Base-by-base conservation (phyloP, 2,888 invertebrate genomes). In the Yponomeuta evonymella region DNA sequence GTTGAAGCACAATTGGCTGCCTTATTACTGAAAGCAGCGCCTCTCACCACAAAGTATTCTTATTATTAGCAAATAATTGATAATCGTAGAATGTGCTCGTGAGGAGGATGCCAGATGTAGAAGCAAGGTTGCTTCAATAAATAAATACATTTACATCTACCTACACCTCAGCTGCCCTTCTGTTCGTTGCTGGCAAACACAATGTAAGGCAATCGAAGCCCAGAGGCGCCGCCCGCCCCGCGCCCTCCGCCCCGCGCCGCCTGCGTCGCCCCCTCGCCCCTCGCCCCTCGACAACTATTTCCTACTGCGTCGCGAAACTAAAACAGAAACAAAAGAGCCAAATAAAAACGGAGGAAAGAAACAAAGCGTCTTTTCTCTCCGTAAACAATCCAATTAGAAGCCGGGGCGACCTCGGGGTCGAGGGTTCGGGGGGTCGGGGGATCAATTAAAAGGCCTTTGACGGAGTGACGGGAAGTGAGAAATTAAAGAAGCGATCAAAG, bases 381-480 rank as follows among this genome's bases (percentile, higher is more conserved):
- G 67, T 67, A 67, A 67, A 67, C 67, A 67, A 67, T 67, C 67
- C 67, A 67, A 67, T 67, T 67, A 67, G 67, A 67, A n/a, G 30
- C 12, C 65, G 29, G 11, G 65, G 65, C 29, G 64, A 30, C 8
- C 65, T 33, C 12, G 65, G 65, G 65, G 51, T 1, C 33, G 3
- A 5, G 65, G 33, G 23, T 23, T 23, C 23, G 23, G 65, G 64
- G 64, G 64, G 2, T 11, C 33, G 12, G 65, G 65, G 65, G 30
- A 30, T 65, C 65, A 65, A 65, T 65, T 65, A 65, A 65, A 65
- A 30, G 65, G 33, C 65, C 33, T 30, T 29, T 65, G 65, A 65
- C 33, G 29, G 33, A 29, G 10, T 30, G 65, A 29, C 33, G 65
- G 11, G 65, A 65, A 65, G 30, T 65, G 30, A 65, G 65, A 65